Conservation (phyloP, 2,888 invertebrate genomes). For the Drosophila maculinotata region DNA sequence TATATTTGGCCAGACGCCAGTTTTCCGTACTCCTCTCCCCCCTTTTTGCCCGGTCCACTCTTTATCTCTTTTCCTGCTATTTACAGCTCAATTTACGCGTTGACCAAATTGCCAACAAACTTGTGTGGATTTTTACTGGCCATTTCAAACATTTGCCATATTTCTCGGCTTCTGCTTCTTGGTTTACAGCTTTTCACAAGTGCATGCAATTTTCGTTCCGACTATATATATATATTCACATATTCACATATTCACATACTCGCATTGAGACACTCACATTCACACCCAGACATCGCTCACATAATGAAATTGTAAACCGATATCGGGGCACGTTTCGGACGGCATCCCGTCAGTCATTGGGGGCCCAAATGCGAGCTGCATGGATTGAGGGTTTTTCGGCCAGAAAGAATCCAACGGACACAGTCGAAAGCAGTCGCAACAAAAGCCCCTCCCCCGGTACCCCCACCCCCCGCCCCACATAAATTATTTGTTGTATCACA, state of each 20-base stretch:
- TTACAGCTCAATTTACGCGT: constrained; percentile 29
- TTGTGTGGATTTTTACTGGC: no score
- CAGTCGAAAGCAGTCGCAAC: constrained; percentile 30
- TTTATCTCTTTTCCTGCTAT: constrained; percentile 5
- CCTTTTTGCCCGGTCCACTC: no score
- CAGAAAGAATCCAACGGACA: constrained; percentile 20
- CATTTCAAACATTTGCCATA: background rate
- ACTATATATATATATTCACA: background rate
- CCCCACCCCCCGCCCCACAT: background rate
- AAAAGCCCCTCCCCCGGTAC: constrained; percentile 5
- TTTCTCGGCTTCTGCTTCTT: constrained; percentile 16
- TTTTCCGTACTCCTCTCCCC: background rate
- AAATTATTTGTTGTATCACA: constrained; percentile 45
- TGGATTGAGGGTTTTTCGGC: constrained; percentile 11
- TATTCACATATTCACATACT: background rate
- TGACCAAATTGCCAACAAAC: constrained; percentile 32
- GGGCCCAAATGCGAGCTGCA: constrained; percentile 13
- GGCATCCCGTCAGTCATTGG: constrained; percentile 1
- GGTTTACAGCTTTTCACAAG: constrained; percentile 26
- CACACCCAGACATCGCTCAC: constrained; percentile 1
- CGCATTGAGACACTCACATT: constrained; percentile 4
- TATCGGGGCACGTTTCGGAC: constrained; percentile 64
- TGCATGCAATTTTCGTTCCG: constrained; percentile 33
- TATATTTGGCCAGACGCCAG: constrained; percentile 59
- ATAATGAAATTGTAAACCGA: constrained; percentile 62